Percentiles rank a stretch among this genome's conserved stretches.
These are phyloP conservation scores for Apodemus speciosus DNA, from an alignment of 2,113 vertebrate genomes.

Conservation along the genomic window DNA sequence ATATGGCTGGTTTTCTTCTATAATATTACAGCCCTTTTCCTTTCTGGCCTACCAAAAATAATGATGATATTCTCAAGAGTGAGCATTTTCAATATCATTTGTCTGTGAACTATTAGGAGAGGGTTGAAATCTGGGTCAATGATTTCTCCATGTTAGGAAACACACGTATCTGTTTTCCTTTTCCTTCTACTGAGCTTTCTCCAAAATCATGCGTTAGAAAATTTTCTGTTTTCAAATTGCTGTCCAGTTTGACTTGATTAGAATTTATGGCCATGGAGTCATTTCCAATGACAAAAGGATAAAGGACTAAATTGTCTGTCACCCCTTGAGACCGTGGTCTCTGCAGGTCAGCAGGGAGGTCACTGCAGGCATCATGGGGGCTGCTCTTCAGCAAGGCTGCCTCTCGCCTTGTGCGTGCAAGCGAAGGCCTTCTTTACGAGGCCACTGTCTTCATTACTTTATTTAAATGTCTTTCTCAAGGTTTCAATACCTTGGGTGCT, in stretches of 20 bases:
- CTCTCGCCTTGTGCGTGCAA: conserved; percentile 13
- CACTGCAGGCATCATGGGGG: conserved; percentile 69
- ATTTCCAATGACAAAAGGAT: conserved; percentile 79
- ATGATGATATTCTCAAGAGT: not conserved
- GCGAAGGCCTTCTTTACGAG: conserved; percentile 41
- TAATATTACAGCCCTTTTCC: not conserved
- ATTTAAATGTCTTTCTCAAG: conserved; percentile 69
- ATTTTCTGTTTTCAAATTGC: conserved; percentile 61
- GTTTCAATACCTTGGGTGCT: conserved; percentile 63
- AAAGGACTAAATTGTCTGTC: conserved; percentile 82
- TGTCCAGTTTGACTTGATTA: conserved; percentile 73
- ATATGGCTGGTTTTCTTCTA: conserved; percentile 50
- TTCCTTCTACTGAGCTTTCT: conserved; percentile 55
- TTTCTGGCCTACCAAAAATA: conserved; percentile 52
- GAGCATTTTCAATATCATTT: not conserved
- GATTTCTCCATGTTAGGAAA: conserved; percentile 50
- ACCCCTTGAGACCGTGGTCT: conserved; percentile 82
- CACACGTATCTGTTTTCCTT: conserved; percentile 2
- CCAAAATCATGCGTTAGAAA: conserved; percentile 41
- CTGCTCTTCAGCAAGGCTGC: conserved; percentile 31
- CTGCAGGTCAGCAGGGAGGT: conserved; percentile 79
- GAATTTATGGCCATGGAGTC: conserved; percentile 77
- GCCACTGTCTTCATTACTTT: conserved; percentile 71
- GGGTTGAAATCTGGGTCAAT: conserved; percentile 54
- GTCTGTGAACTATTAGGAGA: conserved; percentile 47